Percentiles rank a stretch among this genome's conserved stretches.
phyloP scores from a whole-genome alignment of 1,140 invertebrate genomes.

The Telenomus remus region DNA sequence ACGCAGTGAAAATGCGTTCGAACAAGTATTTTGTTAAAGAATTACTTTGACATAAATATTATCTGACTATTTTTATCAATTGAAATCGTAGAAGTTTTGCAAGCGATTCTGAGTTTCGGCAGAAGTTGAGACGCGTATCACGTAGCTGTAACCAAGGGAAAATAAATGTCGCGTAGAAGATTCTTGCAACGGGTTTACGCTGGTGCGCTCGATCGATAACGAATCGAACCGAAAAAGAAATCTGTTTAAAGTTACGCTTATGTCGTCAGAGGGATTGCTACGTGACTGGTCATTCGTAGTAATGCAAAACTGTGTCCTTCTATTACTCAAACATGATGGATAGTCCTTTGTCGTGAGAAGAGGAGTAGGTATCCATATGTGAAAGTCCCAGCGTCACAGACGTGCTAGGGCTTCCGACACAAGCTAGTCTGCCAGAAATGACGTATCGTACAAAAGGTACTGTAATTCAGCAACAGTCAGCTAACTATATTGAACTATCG shows the following conservation, averaged over 20 bases:
- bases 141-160: constrained; percentile 54
- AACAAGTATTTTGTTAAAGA: too few relatives aligned
- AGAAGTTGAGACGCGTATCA: constrained; percentile 34
- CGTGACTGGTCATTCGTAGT: constrained; percentile 51
- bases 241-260: constrained; percentile 49
- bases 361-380: constrained; percentile 43
- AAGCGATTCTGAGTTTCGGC: constrained; percentile 21
- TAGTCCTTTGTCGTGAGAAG: constrained; percentile 55
- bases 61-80: constrained; percentile 35
- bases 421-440: constrained; percentile 54
- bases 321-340: constrained; percentile 71
- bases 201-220: constrained; percentile 36
- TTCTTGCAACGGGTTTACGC: constrained; percentile 23
- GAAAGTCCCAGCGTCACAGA: constrained; percentile 35
- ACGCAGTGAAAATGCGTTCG: constrained; percentile 19
- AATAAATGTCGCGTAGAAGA: constrained; percentile 54
- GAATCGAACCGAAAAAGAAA: constrained; percentile 41
- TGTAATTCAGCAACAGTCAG: constrained; percentile 52
- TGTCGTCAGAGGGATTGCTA: constrained; percentile 25
- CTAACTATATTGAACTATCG: constrained; percentile 35
- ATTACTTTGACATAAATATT: constrained; percentile 22
- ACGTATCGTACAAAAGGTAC: constrained; percentile 54
- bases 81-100: constrained; percentile 38
- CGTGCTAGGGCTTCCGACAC: constrained; percentile 42
- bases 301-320: constrained; percentile 66